phyloP scores from a whole-genome alignment of 2,797 vertebrate genomes.

The Gorsachius magnificus region DNA sequence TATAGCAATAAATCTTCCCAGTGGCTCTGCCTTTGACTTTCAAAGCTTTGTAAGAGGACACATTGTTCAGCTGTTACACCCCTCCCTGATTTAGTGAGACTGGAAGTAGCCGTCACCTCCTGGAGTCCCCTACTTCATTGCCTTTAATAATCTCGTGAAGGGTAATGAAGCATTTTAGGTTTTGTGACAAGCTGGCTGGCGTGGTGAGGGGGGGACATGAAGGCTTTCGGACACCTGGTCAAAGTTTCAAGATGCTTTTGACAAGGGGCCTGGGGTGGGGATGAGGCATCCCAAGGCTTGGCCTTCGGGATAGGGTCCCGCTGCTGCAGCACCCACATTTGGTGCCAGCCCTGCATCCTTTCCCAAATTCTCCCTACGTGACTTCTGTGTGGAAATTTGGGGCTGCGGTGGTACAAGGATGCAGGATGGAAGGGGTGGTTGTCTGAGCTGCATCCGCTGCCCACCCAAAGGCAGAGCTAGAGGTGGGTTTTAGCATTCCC shows the following conservation, averaged over 20 bases:
- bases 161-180: conserved; percentile 14
- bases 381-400: background rate
- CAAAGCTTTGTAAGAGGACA: background rate
- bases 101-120: background rate
- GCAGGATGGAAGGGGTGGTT: rapidly evolving
- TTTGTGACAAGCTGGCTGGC: background rate
- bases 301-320: background rate
- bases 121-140: background rate
- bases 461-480: background rate
- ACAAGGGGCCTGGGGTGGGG: background rate
- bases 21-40: background rate
- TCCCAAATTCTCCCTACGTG: background rate
- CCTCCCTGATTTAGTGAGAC: background rate
- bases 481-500: background rate
- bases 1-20: background rate
- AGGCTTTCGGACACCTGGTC: background rate
- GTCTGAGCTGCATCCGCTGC: rapidly evolving
- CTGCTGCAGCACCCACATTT: background rate
- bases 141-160: background rate
- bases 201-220: background rate
- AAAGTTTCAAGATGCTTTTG: background rate
- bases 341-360: background rate
- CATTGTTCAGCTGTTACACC: background rate
- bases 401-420: background rate
- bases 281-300: background rate